phyloP scores from a whole-genome alignment of 2,888 invertebrate genomes.

The Barypeithes pellucidus region DNA sequence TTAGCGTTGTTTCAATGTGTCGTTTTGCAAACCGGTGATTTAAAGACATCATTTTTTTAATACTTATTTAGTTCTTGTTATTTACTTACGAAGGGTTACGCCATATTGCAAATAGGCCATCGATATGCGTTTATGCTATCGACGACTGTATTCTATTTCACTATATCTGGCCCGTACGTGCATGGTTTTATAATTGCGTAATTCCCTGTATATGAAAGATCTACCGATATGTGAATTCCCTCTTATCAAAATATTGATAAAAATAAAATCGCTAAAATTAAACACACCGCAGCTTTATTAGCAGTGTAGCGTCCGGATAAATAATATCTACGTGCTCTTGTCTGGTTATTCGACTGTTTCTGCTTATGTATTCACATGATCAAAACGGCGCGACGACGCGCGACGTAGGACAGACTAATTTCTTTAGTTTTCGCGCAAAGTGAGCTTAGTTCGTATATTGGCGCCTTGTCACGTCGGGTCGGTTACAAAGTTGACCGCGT shows the following conservation, averaged over 20 bases:
- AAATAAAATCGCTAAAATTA: neutral
- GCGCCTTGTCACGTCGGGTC: neutral
- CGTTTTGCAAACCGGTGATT: too few species aligned
- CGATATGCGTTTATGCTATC: too few species aligned
- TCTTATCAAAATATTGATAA: neutral
- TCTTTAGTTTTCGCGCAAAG: slow-evolving; percentile 4
- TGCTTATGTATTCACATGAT: neutral
- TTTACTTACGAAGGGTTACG: too few species aligned
- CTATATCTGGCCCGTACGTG: too few species aligned
- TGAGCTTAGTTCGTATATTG: neutral
- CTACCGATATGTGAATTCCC: slow-evolving; percentile 11
- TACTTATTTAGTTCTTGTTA: too few species aligned
- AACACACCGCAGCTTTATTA: neutral
- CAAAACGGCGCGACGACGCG: neutral
- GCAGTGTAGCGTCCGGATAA: neutral
- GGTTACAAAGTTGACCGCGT: neutral
- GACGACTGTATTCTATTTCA: too few species aligned
- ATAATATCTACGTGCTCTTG: neutral
- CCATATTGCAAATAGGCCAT: too few species aligned
- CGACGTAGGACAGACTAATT: neutral
- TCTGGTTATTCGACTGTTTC: too few species aligned
- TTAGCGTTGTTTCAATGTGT: too few species aligned
- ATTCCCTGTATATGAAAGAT: too few species aligned
- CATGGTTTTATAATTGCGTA: too few species aligned
- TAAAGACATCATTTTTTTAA: too few species aligned